Evolutionary conservation across 1,140 invertebrate genomes (phyloP).

Genomic region (Archegozetes longisetosus): DNA sequence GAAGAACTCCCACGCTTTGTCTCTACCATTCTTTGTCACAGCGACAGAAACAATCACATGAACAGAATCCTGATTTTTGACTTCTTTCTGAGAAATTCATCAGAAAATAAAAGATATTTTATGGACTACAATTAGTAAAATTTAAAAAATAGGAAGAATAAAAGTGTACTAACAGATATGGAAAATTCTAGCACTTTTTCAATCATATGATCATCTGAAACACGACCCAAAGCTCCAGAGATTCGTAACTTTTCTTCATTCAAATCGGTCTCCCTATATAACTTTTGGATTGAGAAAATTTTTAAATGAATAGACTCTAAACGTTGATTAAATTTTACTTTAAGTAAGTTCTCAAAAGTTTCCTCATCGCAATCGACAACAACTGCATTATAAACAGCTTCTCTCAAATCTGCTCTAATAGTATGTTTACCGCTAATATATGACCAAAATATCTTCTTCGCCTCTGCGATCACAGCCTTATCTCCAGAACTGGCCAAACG

Average conservation of each 20-base stretch:
- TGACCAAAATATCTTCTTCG: conserved; percentile 45
- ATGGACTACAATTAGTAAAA: no score
- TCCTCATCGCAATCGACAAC: conserved; percentile 48
- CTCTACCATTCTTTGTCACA: conserved; percentile 47
- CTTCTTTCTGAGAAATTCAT: no score
- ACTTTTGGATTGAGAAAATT: conserved; percentile 29
- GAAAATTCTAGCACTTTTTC: conserved; percentile 65
- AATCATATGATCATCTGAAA: conserved; percentile 49
- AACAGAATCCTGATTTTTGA: conserved; percentile 72
- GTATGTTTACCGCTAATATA: conserved; percentile 42
- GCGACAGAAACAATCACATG: conserved; percentile 72
- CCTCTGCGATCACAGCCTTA: conserved; percentile 51
- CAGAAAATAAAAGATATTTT: no score
- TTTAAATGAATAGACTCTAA: conserved; percentile 5
- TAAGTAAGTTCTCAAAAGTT: conserved; percentile 57
- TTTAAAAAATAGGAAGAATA: no score
- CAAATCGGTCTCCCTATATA: conserved; percentile 68
- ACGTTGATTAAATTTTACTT: conserved; percentile 29
- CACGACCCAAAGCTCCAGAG: conserved; percentile 55
- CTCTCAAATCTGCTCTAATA: conserved; percentile 72
- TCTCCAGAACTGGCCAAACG: conserved; percentile 65
- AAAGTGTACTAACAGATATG: conserved; percentile 51
- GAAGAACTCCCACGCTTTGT: conserved; percentile 76
- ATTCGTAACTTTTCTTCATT: conserved; percentile 86
- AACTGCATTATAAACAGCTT: conserved; percentile 68